phyloP scores from a whole-genome alignment of 1,140 invertebrate species.

The Drosophila tropicalis region DNA sequence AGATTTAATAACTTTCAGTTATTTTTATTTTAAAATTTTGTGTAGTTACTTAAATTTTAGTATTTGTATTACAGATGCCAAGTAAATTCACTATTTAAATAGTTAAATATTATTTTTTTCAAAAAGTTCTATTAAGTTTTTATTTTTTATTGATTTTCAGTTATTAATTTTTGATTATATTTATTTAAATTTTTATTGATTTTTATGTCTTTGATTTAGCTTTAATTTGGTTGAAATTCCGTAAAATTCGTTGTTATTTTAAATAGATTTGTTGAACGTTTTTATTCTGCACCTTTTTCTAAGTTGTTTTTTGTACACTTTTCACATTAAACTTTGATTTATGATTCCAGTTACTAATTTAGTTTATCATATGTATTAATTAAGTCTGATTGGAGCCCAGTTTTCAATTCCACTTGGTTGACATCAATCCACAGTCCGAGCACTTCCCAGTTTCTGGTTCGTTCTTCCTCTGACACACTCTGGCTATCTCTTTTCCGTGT shows the following conservation, averaged over 20 bases:
- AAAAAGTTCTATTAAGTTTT: no score
- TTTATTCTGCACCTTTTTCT: conserved; percentile 41
- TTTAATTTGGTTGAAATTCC: no score
- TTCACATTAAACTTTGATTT: conserved; percentile 57
- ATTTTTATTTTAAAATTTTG: no score
- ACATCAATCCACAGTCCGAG: conserved; percentile 62
- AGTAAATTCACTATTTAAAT: no score
- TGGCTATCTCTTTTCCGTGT: background rate
- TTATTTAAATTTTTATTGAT: no score
- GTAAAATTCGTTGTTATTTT: conserved; percentile 9
- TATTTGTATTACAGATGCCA: no score
- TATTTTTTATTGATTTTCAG: no score
- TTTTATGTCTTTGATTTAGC: no score
- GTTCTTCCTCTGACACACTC: conserved; percentile 10
- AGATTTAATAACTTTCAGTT: background rate
- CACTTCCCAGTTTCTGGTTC: conserved; percentile 59
- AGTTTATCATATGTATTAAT: conserved; percentile 54
- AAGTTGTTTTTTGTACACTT: conserved; percentile 51
- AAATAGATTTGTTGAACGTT: conserved; percentile 8
- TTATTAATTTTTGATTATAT: no score
- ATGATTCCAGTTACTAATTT: conserved; percentile 49
- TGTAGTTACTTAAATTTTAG: no score
- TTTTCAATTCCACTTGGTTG: conserved; percentile 57
- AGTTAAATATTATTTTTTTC: no score
- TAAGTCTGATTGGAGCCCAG: conserved; percentile 61